Evolutionary conservation across 53 echinoderm and acorn worm genomes (phyloP), one percentile per base, ranked within the genome.

Genomic region (Actinopyga echinites): DNA sequence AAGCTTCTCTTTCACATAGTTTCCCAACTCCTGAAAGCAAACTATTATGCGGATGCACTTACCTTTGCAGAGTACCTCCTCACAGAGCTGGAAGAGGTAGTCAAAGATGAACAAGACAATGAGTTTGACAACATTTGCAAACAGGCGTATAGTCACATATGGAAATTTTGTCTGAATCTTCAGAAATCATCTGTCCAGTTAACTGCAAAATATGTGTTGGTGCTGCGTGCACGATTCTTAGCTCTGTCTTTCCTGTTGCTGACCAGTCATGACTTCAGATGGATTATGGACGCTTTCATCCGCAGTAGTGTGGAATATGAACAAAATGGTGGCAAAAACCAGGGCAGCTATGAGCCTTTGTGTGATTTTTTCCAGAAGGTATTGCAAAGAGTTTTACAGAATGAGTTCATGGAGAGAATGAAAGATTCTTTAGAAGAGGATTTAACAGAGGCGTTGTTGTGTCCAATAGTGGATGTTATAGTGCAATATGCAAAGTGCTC

Each of bases 1-100:
- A 96, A 96, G 69, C 87, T 96, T 0, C 86, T 96, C 34, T 96
- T 92, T 64, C 96, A 96, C 82, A 93, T 92, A 64, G 74, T 93
- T 83, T 68, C 86, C 0, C 92, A 93, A 77, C 84, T 89, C 36
- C 85, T 90, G 65, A 94, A 88, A 57, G 85, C 85, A 57, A 79
- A 87, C 6, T 63, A 89, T 26, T 63, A 79, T 17, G 60, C 83
- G 13, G 93, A 93, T 82, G 91, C 88, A 57, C 59, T 80, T 23
- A 77, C 64, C 20, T 87, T 96, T 65, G 92, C 94, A 19, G 73
- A 82, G 10, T 74, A 67, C 58, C 94, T 96, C 7, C 84, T 86
- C 29, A 33, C 66, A 21, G 86, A 90, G 45, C 83, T 94, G 25
- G 31, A 82, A 28, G 68, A 83, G 56, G 34, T 87, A 32, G 81